Base-by-base conservation (phyloP, 2,797 vertebrate genomes). In the Enteromius unitaeniatus region DNA sequence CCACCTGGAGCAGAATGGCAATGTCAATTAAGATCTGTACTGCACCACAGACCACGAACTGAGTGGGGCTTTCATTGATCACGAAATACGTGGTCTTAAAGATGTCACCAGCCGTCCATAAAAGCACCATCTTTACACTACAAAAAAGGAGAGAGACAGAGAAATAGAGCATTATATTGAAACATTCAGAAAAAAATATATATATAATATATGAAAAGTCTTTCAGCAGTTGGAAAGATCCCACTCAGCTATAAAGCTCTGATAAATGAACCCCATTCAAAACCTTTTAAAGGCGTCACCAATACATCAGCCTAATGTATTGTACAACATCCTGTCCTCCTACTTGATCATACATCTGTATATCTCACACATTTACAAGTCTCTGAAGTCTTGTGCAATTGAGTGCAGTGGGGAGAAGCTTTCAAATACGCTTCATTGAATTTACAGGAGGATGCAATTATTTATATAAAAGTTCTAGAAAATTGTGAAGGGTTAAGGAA, bases 21-120 rank as follows among this genome's bases (percentile, higher is more conserved):
- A 91, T 79, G 9, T 96, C 96, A 3, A 95, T 91, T 8, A 95
- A 84, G 88, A 96, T 96, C 91, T 96, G 96, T 55, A 92, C 86
- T 0, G 88, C 87, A 14, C 96, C 95, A 6, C 95, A 96, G 78
- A 93, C 82, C 92, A 94, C 93, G 90, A 96, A 96, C 92, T 96
- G 96, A 69, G 90, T 15, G 0, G 96, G 96, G 68, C 94, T 96
- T 37, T 94, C 90, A 4, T 95, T 95, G 76, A 95, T 86, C 83
- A 96, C 89, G 34, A 96, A 96, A 92, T 96, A 96, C 4, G 87
- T 78, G 3, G 95, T 96, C 92, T 96, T 96, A 91, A 96, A 96
- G 89, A 94, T 15, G 47, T 96, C 95, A 0, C 96, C 96, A 0
- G 93, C 93, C 0, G 88, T 94, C 96, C 95, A 96, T 82, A 96